Conservation (phyloP, 2,113 vertebrate species). For the Callocephalon fimbriatum region DNA sequence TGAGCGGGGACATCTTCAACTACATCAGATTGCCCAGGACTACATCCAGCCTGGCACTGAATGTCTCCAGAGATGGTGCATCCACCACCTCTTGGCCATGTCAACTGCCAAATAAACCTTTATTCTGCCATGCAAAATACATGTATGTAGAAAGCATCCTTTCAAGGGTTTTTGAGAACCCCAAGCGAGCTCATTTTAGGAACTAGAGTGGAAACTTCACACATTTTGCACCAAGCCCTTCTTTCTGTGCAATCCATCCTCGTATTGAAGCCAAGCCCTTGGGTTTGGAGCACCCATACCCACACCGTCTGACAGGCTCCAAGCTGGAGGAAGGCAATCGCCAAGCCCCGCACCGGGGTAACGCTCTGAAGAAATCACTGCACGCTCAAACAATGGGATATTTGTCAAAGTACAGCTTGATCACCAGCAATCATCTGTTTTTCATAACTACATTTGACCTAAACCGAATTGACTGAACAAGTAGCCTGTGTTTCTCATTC, state of each 20-base stretch:
- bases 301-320: background rate
- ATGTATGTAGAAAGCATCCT: fast-evolving
- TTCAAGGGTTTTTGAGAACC: background rate
- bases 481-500: slow-evolving; percentile 75
- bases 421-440: slow-evolving; percentile 80
- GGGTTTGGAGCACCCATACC: slow-evolving; percentile 22
- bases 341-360: slow-evolving; percentile 19
- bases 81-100: background rate
- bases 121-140: fast-evolving
- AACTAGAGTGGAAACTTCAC: background rate
- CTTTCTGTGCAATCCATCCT: background rate
- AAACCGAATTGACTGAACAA: slow-evolving; percentile 74
- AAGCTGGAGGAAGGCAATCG: slow-evolving; percentile 22
- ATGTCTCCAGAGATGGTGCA: background rate
- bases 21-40: background rate
- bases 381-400: slow-evolving; percentile 73
- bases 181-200: fast-evolving
- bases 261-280: fast-evolving
- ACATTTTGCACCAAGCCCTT: background rate
- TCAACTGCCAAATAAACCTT: background rate
- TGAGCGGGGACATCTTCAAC: background rate
- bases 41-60: background rate
- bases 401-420: slow-evolving; percentile 76
- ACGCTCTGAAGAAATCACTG: slow-evolving; percentile 65
- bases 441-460: slow-evolving; percentile 76